phyloP scores from a whole-genome alignment of 37 sponge, comb jelly and placozoan species.

The Aplysina aerophoba region DNA sequence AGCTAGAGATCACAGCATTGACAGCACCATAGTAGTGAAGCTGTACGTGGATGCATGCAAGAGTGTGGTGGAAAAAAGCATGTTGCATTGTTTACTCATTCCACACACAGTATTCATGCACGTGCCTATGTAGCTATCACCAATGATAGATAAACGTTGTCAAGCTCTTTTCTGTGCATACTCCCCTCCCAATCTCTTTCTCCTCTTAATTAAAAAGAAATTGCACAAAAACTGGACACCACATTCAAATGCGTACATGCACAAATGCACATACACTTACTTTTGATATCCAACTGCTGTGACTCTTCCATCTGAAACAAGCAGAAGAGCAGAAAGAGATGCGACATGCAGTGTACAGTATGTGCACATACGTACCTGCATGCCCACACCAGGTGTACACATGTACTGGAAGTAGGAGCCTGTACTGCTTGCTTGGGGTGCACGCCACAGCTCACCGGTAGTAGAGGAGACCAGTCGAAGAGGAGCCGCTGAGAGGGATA shows the following conservation, averaged over 20 bases:
- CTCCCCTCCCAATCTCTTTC: too few relatives aligned
- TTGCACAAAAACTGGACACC: not conserved
- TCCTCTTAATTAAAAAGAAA: too few relatives aligned
- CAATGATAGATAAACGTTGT: too few relatives aligned
- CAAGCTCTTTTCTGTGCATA: too few relatives aligned
- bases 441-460: constrained; percentile 47
- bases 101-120: too few relatives aligned
- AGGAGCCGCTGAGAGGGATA: not conserved
- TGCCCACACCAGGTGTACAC: too few relatives aligned
- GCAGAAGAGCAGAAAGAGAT: not conserved
- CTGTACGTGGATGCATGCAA: not conserved
- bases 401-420: too few relatives aligned
- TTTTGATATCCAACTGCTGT: constrained; percentile 69
- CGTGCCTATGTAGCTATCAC: too few relatives aligned
- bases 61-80: too few relatives aligned
- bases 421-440: too few relatives aligned
- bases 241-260: too few relatives aligned
- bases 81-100: too few relatives aligned
- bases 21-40: constrained; percentile 53
- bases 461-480: constrained; percentile 29
- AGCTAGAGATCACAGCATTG: constrained; percentile 53
- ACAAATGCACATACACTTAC: constrained; percentile 21
- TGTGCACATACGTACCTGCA: not conserved
- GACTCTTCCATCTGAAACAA: constrained; percentile 68
- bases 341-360: not conserved